Conservation (phyloP, 2,113 vertebrate genomes). For the Daphoenositta chrysoptera region DNA sequence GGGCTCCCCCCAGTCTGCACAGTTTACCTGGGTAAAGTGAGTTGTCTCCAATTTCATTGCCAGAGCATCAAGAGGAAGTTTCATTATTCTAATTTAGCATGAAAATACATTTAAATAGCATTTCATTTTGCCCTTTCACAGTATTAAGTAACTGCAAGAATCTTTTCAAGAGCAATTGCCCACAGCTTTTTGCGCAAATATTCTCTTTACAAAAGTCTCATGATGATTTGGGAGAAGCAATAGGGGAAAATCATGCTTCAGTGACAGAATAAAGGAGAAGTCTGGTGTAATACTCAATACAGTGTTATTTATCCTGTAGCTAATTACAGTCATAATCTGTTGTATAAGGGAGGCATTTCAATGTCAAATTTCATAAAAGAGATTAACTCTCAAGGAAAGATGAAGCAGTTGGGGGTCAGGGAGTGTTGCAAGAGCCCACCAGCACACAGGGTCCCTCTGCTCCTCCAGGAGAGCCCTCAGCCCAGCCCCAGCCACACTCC, state of each 20-base stretch:
- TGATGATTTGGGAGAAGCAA: constrained; percentile 5
- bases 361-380: constrained; percentile 37
- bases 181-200: constrained; percentile 52
- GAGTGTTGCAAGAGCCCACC: neutral
- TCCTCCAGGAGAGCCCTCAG: neutral
- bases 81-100: constrained; percentile 51
- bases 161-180: constrained; percentile 35
- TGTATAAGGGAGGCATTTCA: constrained; percentile 10
- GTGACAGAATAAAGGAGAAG: constrained; percentile 31
- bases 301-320: constrained; percentile 35
- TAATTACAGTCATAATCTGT: constrained; percentile 42
- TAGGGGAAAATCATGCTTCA: constrained; percentile 1
- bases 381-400: neutral
- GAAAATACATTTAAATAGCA: constrained; percentile 65
- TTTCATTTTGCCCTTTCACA: constrained; percentile 54
- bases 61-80: neutral
- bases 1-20: neutral
- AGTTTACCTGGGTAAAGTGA: constrained; percentile 52
- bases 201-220: neutral
- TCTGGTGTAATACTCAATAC: neutral
- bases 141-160: constrained; percentile 33
- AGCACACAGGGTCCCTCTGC: neutral
- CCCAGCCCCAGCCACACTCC: neutral
- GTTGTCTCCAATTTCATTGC: constrained; percentile 16
- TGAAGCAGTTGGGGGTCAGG: neutral